Conservation (phyloP, 1,140 invertebrate genomes). For the Himalopsyche phryganea region DNA sequence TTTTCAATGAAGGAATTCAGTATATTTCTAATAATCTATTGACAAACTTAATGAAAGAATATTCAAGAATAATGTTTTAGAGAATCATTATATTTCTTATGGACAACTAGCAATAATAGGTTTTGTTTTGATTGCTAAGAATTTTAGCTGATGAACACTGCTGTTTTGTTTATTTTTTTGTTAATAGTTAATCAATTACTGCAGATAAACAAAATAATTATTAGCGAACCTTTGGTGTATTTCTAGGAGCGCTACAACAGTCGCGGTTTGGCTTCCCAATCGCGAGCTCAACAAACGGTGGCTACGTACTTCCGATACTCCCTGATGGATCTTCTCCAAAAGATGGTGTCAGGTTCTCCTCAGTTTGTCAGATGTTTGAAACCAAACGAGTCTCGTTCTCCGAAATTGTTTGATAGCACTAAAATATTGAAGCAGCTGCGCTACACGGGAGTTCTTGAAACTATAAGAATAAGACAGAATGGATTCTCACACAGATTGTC, state of each 20-base stretch:
- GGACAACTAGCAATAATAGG: too few relatives aligned
- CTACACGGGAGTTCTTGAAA: conserved; percentile 80
- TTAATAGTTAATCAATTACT: too few relatives aligned
- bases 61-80: too few relatives aligned
- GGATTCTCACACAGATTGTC: conserved; percentile 77
- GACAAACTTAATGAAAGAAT: too few relatives aligned
- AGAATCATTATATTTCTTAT: too few relatives aligned
- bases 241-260: conserved; percentile 54
- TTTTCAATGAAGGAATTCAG: neutral
- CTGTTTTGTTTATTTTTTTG: too few relatives aligned
- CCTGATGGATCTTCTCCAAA: conserved; percentile 79
- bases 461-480: conserved; percentile 74
- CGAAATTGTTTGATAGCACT: conserved; percentile 65
- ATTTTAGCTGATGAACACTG: too few relatives aligned
- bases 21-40: too few relatives aligned
- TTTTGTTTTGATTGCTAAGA: too few relatives aligned
- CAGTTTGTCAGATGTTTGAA: conserved; percentile 84
- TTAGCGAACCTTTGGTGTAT: too few relatives aligned
- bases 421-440: conserved; percentile 74
- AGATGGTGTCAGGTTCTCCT: conserved; percentile 74
- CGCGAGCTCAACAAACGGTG: conserved; percentile 78
- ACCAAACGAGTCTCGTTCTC: conserved; percentile 70
- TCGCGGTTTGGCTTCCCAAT: conserved; percentile 71
- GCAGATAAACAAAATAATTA: too few relatives aligned
- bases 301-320: conserved; percentile 83